Conservation (phyloP, 2,113 vertebrate genomes). For the Archocentrus centrarchus region DNA sequence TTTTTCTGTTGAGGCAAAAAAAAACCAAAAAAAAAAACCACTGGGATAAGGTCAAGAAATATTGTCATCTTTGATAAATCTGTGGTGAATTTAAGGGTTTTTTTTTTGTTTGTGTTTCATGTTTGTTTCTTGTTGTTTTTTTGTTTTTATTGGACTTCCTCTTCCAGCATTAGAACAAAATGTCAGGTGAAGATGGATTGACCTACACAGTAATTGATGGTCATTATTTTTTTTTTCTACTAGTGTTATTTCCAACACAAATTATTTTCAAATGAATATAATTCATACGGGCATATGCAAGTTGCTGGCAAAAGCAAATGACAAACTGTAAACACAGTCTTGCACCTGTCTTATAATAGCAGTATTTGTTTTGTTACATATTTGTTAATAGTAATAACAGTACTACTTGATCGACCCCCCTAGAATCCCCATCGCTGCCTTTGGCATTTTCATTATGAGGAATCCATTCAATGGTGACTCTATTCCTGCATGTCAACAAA, state of each 20-base stretch:
- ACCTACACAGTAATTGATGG: not conserved
- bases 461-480: conserved; percentile 56
- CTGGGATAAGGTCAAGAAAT: not conserved
- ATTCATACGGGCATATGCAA: not conserved
- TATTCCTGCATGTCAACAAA: conserved; percentile 68
- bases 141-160: not conserved
- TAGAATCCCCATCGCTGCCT: conserved; percentile 47
- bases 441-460: conserved; percentile 63
- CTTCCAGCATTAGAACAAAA: not conserved
- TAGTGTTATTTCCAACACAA: not conserved
- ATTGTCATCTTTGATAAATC: not conserved
- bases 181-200: not conserved
- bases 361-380: not conserved
- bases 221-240: not conserved
- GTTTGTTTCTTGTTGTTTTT: not conserved
- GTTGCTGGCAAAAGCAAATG: not conserved
- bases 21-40: not conserved
- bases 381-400: not conserved
- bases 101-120: not conserved
- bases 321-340: conserved; percentile 7
- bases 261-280: not conserved
- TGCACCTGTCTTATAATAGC: not conserved
- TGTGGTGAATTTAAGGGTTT: not conserved
- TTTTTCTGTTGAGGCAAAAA: not conserved
- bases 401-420: conserved; percentile 17